Conservation (phyloP, 2,888 invertebrate species). For the Fragum fragum region DNA sequence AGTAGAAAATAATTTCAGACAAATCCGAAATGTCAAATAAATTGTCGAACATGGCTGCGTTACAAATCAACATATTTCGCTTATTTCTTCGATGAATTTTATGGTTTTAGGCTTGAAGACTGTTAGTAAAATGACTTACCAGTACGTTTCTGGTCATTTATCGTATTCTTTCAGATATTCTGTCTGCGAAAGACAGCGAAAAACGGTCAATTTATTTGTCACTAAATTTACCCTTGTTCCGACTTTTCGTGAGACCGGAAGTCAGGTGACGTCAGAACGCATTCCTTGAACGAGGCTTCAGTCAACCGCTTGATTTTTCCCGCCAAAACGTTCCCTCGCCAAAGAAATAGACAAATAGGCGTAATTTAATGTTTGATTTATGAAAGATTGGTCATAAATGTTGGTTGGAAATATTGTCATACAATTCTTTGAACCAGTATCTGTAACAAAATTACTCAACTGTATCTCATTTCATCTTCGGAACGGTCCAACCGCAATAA, state of each 20-base stretch:
- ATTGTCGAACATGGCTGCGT: slow-evolving; percentile 18
- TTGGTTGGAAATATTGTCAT: too few species aligned
- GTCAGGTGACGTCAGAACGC: slow-evolving; percentile 53
- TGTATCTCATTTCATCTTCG: too few species aligned
- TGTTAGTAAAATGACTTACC: slow-evolving; percentile 62
- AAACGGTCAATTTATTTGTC: background rate
- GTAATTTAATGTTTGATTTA: too few species aligned
- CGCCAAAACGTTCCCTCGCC: slow-evolving; percentile 33
- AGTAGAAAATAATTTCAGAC: too few species aligned
- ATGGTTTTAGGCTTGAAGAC: background rate
- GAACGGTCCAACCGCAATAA: too few species aligned
- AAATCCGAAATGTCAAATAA: slow-evolving; percentile 11
- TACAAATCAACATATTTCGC: slow-evolving; percentile 11
- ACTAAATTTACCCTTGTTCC: slow-evolving; percentile 16
- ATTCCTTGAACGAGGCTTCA: slow-evolving; percentile 36
- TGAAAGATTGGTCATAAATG: too few species aligned
- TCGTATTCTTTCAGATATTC: slow-evolving; percentile 53
- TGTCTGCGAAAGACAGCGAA: slow-evolving; percentile 41
- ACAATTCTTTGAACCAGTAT: too few species aligned
- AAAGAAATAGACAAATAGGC: too few species aligned
- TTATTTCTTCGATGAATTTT: background rate
- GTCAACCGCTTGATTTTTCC: slow-evolving; percentile 15
- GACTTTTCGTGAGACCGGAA: slow-evolving; percentile 24
- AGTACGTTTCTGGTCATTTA: slow-evolving; percentile 81
- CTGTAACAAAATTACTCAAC: too few species aligned